phyloP scores from a whole-genome alignment of 1,140 invertebrate genomes.

The Caerostris darwini region DNA sequence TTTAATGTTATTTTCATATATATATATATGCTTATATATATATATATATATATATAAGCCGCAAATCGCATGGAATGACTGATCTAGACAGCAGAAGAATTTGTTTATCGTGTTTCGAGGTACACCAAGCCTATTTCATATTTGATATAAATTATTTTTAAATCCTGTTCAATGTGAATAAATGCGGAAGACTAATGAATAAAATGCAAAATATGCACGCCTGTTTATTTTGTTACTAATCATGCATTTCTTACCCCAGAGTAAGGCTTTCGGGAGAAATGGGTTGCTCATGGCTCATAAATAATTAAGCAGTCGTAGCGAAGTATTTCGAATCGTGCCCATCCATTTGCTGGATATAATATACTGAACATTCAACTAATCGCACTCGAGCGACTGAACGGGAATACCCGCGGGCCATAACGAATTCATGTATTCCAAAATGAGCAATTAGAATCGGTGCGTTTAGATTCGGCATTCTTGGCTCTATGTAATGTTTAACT shows the following conservation, averaged over 20 bases:
- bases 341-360: not conserved
- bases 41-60: too few species aligned
- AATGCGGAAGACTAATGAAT: too few species aligned
- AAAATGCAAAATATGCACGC: not conserved
- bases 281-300: not conserved
- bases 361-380: not conserved
- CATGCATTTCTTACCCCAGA: not conserved
- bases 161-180: too few species aligned
- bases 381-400: not conserved
- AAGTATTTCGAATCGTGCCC: not conserved
- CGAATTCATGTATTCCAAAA: not conserved
- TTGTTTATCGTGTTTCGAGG: too few species aligned
- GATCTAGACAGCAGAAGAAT: too few species aligned
- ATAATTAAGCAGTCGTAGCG: not conserved
- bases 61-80: too few species aligned
- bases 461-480: too few species aligned
- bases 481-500: too few species aligned
- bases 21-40: too few species aligned
- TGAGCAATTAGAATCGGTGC: not conserved
- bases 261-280: not conserved
- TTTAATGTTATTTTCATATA: too few species aligned
- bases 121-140: too few species aligned
- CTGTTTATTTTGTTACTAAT: not conserved
- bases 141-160: too few species aligned
- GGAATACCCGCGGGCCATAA: not conserved